phyloP scores from a whole-genome alignment of 2,888 invertebrate genomes.

The Griposia aprilina region DNA sequence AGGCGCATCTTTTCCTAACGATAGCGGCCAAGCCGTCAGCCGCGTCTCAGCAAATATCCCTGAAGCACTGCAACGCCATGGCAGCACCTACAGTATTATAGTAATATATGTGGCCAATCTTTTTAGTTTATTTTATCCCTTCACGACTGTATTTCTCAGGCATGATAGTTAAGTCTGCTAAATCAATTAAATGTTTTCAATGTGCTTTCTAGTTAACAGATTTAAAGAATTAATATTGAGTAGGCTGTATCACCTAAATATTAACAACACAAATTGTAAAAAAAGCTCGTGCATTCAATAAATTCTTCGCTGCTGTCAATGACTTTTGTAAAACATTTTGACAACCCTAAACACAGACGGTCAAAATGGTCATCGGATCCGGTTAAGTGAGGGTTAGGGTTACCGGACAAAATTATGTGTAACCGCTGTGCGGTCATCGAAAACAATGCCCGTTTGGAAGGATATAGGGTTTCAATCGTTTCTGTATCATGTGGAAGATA shows the following conservation, averaged over 20 bases:
- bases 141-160: not conserved
- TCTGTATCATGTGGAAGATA: slow-evolving; percentile 61
- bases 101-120: not conserved
- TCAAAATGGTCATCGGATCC: slow-evolving; percentile 77
- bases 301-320: not conserved
- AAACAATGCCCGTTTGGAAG: slow-evolving; percentile 77
- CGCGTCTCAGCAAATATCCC: too few species aligned
- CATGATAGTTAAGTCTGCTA: not conserved
- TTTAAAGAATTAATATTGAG: not conserved
- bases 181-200: not conserved
- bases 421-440: slow-evolving; percentile 76
- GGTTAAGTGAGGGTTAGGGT: slow-evolving; percentile 79
- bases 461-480: slow-evolving; percentile 79
- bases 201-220: not conserved
- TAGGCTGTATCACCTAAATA: not conserved
- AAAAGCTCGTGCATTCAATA: not conserved
- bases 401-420: slow-evolving; percentile 77
- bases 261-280: not conserved
- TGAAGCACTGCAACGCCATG: too few species aligned
- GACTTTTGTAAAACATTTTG: not conserved
- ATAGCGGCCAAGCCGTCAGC: too few species aligned
- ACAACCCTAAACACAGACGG: slow-evolving; percentile 78
- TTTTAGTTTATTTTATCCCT: not conserved
- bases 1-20: too few species aligned
- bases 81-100: too few species aligned